phyloP scores from a whole-genome alignment of 2,113 vertebrate species.

The Thomomys bottae region DNA sequence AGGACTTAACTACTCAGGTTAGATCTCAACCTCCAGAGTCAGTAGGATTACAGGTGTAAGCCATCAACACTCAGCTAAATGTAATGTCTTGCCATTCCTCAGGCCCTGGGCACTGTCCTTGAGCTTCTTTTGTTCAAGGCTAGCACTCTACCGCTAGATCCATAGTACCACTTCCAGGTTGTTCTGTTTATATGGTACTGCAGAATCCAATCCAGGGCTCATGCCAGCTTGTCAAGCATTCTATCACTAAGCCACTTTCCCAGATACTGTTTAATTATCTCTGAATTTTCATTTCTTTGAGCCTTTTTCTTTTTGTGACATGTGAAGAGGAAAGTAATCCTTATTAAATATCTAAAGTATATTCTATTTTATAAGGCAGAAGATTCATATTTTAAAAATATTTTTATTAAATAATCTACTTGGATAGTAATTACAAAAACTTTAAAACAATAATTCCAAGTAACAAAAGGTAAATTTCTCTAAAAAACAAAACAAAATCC shows the following conservation, averaged over 20 bases:
- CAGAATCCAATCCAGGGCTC: too few species aligned
- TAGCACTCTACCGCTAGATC: too few species aligned
- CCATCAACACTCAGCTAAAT: background rate
- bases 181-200: too few species aligned
- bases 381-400: constrained; percentile 65
- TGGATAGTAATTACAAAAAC: constrained; percentile 81
- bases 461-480: constrained; percentile 72
- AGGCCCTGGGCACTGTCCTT: too few species aligned
- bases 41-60: too few species aligned
- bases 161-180: too few species aligned
- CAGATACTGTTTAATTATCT: background rate
- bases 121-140: too few species aligned
- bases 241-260: too few species aligned
- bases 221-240: too few species aligned
- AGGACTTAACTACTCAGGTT: too few species aligned
- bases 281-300: background rate
- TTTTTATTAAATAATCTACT: constrained; percentile 85
- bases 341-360: constrained; percentile 31
- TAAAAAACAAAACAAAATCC: constrained; percentile 19
- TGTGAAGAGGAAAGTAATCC: background rate
- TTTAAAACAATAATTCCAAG: constrained; percentile 76
- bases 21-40: too few species aligned
- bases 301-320: constrained; percentile 10
- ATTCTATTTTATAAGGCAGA: constrained; percentile 61
- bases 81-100: too few species aligned